Percentiles rank a stretch among this genome's conserved stretches.
phyloP scores from a whole-genome alignment of 2,888 invertebrate species.

The Colostygia pectinataria region DNA sequence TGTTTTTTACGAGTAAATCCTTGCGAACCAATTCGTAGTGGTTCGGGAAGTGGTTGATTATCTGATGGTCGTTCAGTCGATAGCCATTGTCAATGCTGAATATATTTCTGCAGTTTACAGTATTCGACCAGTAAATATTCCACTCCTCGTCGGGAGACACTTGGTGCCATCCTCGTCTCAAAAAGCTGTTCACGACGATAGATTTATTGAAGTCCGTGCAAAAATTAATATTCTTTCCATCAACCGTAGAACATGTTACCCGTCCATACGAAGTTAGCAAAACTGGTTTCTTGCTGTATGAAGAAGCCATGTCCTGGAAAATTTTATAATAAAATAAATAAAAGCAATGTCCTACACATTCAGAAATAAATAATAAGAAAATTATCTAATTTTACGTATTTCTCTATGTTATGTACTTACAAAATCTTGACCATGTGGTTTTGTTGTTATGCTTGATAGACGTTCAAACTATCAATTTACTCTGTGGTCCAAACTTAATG shows the following conservation, averaged over 20 bases:
- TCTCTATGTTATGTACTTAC: not conserved
- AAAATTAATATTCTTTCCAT: slow-evolving; percentile 82
- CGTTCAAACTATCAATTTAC: not conserved
- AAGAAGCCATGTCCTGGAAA: slow-evolving; percentile 23
- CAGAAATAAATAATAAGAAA: no score
- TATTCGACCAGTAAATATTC: slow-evolving; percentile 97
- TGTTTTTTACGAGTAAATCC: slow-evolving; percentile 97
- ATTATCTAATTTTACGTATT: not conserved
- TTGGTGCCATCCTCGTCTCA: slow-evolving; percentile 85
- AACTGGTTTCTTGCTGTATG: slow-evolving; percentile 85
- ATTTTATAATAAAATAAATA: not conserved
- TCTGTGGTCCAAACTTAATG: not conserved
- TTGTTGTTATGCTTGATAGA: slow-evolving; percentile 1
- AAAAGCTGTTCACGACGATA: slow-evolving; percentile 52
- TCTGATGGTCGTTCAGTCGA: slow-evolving; percentile 89
- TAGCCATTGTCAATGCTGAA: slow-evolving; percentile 81
- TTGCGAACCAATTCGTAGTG: slow-evolving; percentile 97
- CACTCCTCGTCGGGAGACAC: slow-evolving; percentile 94
- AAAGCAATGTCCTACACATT: not conserved
- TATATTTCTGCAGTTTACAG: slow-evolving; percentile 92
- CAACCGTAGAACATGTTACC: slow-evolving; percentile 49
- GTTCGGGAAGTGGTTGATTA: slow-evolving; percentile 97
- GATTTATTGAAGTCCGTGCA: slow-evolving; percentile 60
- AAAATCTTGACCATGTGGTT: slow-evolving; percentile 18
- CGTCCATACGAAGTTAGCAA: slow-evolving; percentile 50